Evolutionary conservation across 2,888 invertebrate genomes (phyloP), one percentile per base, ranked within the genome.

Genomic region (Eucriotettix oculatus): DNA sequence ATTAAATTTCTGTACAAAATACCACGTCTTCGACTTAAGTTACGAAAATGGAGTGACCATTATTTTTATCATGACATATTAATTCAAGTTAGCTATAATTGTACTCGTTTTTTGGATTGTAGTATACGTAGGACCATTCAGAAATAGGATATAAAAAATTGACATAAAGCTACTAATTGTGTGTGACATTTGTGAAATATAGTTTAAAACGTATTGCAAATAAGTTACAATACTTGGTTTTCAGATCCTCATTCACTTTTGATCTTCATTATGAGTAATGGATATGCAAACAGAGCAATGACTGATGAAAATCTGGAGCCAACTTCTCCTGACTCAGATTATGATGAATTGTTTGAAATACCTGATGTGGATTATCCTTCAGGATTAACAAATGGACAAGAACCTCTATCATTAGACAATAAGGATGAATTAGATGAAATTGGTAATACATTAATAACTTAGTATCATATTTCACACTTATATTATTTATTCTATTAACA

Each of bases 261-360:
- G 48, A 12, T 9, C 2, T 48, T 48, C 48, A 14, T 29, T 29
- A 29, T 29, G 29, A 29, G 29, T 29, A 29, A 29, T 29, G n/a
- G 48, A 7, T 48, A 55, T 55, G 42, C 14, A 9, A 55, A 55
- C 11, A 40, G 55, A 41, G 40, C 14, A 40, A 40, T 55, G 16
- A 5, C 52, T 53, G 61, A 63, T 44, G 64, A 64, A 58, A 59
- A 61, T 56, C 60, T 59, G 52, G 66, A 63, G 44, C 63, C 63
- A 10, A 44, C 58, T 1, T 64, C 67, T n/a, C 62, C 66, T 14
- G 87, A 89, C 68, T 85, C 85, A 0, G 90, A 90, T 68, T 90
- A 83, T 68, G 90, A 90, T 71, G 89, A 90, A 71, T 83, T 84
- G 66, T 76, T 90, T 43, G 86, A 82, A 52, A 83, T 90, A 66